A percentile compares a stretch with the other conserved stretches of the same genome.
phyloP scores from a whole-genome alignment of 2,113 vertebrate genomes.

The Callopanchax toddi region DNA sequence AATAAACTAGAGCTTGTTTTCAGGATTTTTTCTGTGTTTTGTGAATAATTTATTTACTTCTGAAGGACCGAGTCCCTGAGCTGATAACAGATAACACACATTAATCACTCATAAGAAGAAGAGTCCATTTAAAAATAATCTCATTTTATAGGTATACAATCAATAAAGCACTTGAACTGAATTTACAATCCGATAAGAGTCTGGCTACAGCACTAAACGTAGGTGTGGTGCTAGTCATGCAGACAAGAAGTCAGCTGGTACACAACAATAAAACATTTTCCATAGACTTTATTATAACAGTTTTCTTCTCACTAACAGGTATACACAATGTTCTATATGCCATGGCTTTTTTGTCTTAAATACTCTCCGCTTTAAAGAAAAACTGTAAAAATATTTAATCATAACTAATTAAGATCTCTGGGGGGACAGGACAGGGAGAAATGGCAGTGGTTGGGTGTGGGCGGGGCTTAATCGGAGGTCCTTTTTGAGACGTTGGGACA shows the following conservation, averaged over 20 bases:
- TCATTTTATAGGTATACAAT: background rate
- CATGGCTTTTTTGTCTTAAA: slow-evolving; percentile 82
- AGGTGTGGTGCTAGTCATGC: background rate
- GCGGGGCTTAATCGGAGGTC: slow-evolving; percentile 49
- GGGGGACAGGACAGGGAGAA: slow-evolving; percentile 34
- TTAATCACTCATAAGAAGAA: background rate
- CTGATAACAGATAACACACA: too few relatives aligned
- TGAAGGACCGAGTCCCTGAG: too few relatives aligned
- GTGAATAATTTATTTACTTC: too few relatives aligned
- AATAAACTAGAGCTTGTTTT: too few relatives aligned
- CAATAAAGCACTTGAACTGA: background rate
- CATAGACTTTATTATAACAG: slow-evolving; percentile 80
- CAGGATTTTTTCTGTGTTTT: too few relatives aligned
- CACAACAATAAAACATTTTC: slow-evolving; percentile 46
- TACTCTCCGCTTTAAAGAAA: slow-evolving; percentile 82
- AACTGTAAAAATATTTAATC: slow-evolving; percentile 85
- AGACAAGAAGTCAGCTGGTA: background rate
- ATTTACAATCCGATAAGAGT: background rate
- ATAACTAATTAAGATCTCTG: slow-evolving; percentile 82
- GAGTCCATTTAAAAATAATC: background rate
- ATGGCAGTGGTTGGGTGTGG: slow-evolving; percentile 34
- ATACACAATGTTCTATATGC: slow-evolving; percentile 77
- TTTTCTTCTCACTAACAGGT: slow-evolving; percentile 72
- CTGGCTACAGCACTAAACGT: background rate
- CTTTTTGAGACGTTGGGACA: slow-evolving; percentile 38